Evolutionary conservation across 2,888 invertebrate genomes (phyloP).

Genomic region (Danaus chrysippus): DNA sequence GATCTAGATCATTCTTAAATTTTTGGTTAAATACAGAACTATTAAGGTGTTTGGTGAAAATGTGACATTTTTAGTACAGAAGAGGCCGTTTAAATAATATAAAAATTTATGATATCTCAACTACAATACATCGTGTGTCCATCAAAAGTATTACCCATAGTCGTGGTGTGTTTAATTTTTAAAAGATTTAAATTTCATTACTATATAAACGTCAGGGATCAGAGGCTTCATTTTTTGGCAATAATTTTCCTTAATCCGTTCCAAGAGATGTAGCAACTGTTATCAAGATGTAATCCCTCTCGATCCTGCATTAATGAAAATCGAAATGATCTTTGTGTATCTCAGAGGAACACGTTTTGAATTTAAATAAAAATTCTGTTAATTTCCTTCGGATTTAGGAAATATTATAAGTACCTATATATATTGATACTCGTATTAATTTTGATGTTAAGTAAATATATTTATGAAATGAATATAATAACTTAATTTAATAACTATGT

Average conservation of each 20-base stretch:
- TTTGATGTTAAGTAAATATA: no score
- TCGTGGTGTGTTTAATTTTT: background rate
- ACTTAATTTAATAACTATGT: no score
- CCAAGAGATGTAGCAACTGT: background rate
- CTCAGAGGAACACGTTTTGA: constrained; percentile 5
- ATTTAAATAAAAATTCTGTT: background rate
- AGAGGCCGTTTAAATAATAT: background rate
- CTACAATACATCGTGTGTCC: background rate
- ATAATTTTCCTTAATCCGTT: background rate
- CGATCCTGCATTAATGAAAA: constrained; percentile 6
- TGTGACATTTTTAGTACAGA: no score
- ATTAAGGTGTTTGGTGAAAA: no score
- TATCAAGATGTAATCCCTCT: constrained; percentile 2
- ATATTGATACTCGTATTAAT: background rate
- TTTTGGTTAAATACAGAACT: no score
- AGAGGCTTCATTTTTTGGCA: background rate
- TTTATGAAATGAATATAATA: no score
- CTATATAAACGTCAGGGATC: background rate
- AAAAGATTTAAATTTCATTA: constrained; percentile 1
- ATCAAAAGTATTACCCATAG: background rate
- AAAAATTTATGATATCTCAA: background rate
- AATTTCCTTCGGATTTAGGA: constrained; percentile 1
- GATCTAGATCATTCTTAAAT: no score
- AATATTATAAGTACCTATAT: background rate
- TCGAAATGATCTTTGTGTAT: constrained; percentile 7